Evolutionary conservation across 2,888 invertebrate species (phyloP).

Genomic region (Noctua janthina): DNA sequence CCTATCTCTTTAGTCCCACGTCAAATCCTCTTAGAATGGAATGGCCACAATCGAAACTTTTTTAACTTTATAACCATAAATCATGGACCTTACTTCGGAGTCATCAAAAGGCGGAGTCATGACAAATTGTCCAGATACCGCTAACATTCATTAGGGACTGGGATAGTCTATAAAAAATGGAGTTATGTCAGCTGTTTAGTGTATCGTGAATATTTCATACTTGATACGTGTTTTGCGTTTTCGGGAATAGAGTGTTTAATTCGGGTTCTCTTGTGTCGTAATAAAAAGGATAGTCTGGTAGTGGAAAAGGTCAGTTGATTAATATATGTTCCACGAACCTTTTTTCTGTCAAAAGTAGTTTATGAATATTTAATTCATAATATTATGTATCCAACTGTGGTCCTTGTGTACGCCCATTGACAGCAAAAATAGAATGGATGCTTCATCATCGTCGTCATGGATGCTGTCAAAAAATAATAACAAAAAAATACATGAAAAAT

Average conservation of each 20-base stretch:
- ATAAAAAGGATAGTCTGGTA: neutral
- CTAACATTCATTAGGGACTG: slow-evolving; percentile 33
- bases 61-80: slow-evolving; percentile 55
- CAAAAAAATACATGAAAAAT: neutral
- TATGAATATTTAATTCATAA: too few relatives aligned
- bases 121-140: slow-evolving; percentile 61
- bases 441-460: too few relatives aligned
- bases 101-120: slow-evolving; percentile 52
- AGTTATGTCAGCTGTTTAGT: slow-evolving; percentile 18
- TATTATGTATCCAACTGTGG: too few relatives aligned
- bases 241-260: slow-evolving; percentile 8
- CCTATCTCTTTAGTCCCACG: slow-evolving; percentile 34
- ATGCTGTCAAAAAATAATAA: too few relatives aligned
- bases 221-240: neutral
- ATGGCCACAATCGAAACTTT: slow-evolving; percentile 55
- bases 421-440: too few relatives aligned
- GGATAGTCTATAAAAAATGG: slow-evolving; percentile 8
- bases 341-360: neutral
- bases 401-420: too few relatives aligned
- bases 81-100: slow-evolving; percentile 47
- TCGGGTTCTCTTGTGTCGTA: neutral
- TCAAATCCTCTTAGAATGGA: slow-evolving; percentile 41
- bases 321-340: neutral
- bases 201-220: slow-evolving; percentile 21
- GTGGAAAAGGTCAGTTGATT: neutral